A percentile compares a stretch with the other conserved stretches of the same genome.
These are phyloP conservation scores for Struthio camelus DNA, from an alignment of 2,113 vertebrate genomes.

Conservation along the genomic window DNA sequence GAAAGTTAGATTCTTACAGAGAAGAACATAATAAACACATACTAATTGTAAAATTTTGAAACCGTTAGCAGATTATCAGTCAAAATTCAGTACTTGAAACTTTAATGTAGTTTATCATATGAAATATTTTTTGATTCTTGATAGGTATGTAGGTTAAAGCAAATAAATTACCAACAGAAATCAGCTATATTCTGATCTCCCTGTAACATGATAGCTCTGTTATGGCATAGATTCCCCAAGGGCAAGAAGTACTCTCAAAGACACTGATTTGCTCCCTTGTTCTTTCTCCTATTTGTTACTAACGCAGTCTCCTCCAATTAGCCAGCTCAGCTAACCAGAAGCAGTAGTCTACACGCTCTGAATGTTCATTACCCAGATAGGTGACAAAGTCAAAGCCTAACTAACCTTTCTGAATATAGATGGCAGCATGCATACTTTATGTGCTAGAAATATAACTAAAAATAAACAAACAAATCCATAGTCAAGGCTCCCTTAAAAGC, in stretches of 20 bases:
- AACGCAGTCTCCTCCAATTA: conserved; percentile 73
- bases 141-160: neutral
- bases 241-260: conserved; percentile 35
- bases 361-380: conserved; percentile 77
- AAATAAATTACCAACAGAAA: conserved; percentile 48
- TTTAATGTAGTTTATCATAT: neutral
- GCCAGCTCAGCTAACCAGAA: conserved; percentile 68
- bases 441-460: neutral
- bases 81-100: neutral
- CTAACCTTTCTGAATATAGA: conserved; percentile 46
- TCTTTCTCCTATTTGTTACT: conserved; percentile 80
- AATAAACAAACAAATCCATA: neutral
- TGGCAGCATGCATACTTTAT: neutral
- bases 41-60: neutral
- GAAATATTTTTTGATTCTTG: neutral
- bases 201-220: conserved; percentile 49
- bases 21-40: neutral
- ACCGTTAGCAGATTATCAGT: neutral
- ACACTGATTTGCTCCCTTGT: conserved; percentile 74
- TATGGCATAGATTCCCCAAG: conserved; percentile 50
- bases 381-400: conserved; percentile 67
- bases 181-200: conserved; percentile 31
- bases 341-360: conserved; percentile 71
- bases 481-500: neutral
- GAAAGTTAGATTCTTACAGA: neutral